Evolutionary conservation across 1,140 invertebrate species (phyloP).

Genomic region (Cherax quadricarinatus): DNA sequence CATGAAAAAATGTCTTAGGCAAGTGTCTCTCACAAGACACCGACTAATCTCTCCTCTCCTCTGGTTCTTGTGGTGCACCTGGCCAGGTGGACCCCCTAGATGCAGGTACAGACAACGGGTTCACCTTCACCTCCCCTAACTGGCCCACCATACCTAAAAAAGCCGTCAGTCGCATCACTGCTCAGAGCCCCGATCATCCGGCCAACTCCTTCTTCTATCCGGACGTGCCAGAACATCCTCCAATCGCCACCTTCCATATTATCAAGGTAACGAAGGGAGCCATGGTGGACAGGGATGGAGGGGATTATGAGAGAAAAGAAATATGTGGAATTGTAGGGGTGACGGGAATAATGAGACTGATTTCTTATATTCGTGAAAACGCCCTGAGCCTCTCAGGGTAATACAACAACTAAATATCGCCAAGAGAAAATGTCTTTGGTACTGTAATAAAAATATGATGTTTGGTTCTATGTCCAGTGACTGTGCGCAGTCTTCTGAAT

Average conservation of each 20-base stretch:
- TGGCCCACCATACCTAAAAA: constrained; percentile 94
- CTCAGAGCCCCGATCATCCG: constrained; percentile 91
- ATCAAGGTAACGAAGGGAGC: constrained; percentile 80
- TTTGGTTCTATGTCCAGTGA: too few species aligned
- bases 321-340: not conserved
- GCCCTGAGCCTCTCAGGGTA: not conserved
- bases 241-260: constrained; percentile 93
- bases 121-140: constrained; percentile 97
- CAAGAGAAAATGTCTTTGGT: too few species aligned
- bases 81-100: constrained; percentile 93
- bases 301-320: not conserved
- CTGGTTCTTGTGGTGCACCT: too few species aligned
- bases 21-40: too few species aligned
- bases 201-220: constrained; percentile 97
- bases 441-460: too few species aligned
- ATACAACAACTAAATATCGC: too few species aligned
- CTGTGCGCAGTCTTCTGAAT: too few species aligned
- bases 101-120: constrained; percentile 97
- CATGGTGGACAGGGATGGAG: not conserved
- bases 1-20: too few species aligned
- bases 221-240: constrained; percentile 89
- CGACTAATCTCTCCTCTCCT: too few species aligned
- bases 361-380: not conserved
- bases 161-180: constrained; percentile 92
- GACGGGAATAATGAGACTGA: not conserved